Conservation (phyloP, 2,888 invertebrate species). For the Cephus runcator region DNA sequence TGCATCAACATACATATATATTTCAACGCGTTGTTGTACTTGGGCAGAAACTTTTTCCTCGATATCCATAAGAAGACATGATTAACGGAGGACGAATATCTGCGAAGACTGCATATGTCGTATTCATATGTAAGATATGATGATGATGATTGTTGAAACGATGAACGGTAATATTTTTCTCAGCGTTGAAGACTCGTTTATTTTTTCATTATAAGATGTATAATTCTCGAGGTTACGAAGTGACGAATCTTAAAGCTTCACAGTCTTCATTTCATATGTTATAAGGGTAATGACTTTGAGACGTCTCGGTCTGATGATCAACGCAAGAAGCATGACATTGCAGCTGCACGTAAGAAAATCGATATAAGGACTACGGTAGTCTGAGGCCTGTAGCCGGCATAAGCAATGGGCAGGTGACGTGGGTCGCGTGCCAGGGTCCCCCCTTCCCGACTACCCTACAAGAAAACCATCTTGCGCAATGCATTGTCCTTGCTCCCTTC, state of each 20-base stretch:
- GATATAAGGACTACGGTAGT: constrained; percentile 44
- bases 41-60: not conserved
- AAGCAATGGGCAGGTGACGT: constrained; percentile 59
- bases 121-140: not conserved
- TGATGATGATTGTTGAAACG: not conserved
- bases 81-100: constrained; percentile 1
- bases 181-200: not conserved
- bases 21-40: not conserved
- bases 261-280: constrained; percentile 48
- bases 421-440: constrained; percentile 63
- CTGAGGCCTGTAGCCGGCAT: constrained; percentile 14
- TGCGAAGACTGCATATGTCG: constrained; percentile 23
- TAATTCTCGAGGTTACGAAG: not conserved
- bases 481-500: constrained; percentile 48
- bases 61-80: not conserved
- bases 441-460: constrained; percentile 39
- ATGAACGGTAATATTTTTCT: not conserved
- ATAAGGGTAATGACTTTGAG: constrained; percentile 42
- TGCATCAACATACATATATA: not conserved
- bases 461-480: constrained; percentile 61
- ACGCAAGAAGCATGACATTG: constrained; percentile 45
- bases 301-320: constrained; percentile 53
- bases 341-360: constrained; percentile 58
- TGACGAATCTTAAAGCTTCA: constrained; percentile 52
- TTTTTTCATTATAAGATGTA: not conserved